phyloP scores from a whole-genome alignment of 2,113 vertebrate species.

The Castor canadensis region DNA sequence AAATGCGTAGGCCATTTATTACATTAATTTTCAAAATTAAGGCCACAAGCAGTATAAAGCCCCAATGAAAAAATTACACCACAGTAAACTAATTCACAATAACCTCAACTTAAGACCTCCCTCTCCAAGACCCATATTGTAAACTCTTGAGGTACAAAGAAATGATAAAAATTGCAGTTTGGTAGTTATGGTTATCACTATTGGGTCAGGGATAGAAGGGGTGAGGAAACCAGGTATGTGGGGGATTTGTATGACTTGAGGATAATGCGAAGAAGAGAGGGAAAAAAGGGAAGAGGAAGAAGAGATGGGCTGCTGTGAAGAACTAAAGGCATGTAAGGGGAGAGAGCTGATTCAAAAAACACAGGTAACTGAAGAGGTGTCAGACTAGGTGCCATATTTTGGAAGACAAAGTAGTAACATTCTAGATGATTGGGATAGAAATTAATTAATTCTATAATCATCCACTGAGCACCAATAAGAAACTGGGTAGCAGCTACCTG shows the following conservation, averaged over 20 bases:
- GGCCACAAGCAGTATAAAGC: not conserved
- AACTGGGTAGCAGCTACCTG: not conserved
- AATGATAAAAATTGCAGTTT: constrained; percentile 44
- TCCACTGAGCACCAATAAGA: not conserved
- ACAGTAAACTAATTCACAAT: constrained; percentile 22
- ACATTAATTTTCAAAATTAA: constrained; percentile 24
- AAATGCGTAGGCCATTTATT: not conserved
- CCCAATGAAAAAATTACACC: constrained; percentile 12
- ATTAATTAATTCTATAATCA: constrained; percentile 41
- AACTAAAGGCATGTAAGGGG: not conserved
- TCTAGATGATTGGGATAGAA: not conserved
- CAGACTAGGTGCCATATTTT: not conserved
- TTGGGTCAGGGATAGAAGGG: not conserved
- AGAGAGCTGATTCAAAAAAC: not conserved
- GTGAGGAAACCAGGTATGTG: not conserved
- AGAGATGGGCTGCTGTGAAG: not conserved
- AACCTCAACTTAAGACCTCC: constrained; percentile 21
- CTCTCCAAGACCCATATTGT: not conserved
- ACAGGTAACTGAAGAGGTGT: not conserved
- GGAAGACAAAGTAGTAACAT: constrained; percentile 5
- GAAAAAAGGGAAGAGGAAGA: not conserved
- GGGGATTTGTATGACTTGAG: not conserved
- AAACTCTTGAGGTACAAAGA: not conserved
- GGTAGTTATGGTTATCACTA: not conserved
- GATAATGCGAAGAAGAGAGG: not conserved